These are phyloP conservation scores for Caenorhabditis afra DNA, from an alignment of 2,888 invertebrate genomes.

Conservation along the genomic window DNA sequence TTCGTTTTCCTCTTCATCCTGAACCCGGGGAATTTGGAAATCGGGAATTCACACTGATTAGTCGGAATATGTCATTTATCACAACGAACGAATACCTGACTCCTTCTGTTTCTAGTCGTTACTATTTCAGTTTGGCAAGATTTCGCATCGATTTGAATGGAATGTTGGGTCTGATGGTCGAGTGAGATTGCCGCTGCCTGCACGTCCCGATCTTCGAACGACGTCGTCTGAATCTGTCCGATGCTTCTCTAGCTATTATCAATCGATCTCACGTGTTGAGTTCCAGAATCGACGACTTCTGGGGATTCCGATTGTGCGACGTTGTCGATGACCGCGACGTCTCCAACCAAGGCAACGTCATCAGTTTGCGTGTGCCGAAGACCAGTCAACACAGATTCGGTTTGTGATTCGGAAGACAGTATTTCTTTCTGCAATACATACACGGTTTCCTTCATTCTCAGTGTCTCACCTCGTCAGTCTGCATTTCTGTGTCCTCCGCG, in stretches of 20 bases:
- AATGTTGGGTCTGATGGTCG: conserved; percentile 56
- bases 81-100: conserved; percentile 55
- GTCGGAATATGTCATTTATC: neutral
- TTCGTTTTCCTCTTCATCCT: conserved; percentile 21
- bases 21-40: conserved; percentile 3
- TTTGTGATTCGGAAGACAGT: conserved; percentile 22
- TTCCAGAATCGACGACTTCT: conserved; percentile 21
- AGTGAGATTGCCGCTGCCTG: conserved; percentile 56
- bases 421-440: conserved; percentile 7
- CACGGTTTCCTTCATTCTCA: neutral
- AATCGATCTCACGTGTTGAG: conserved; percentile 28
- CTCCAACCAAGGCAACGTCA: conserved; percentile 4
- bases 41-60: conserved; percentile 14
- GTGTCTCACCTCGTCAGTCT: conserved; percentile 21
- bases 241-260: neutral
- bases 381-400: neutral
- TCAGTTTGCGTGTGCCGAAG: conserved; percentile 38
- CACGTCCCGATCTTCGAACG: conserved; percentile 37
- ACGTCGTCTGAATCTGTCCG: conserved; percentile 11
- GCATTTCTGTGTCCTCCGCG: conserved; percentile 10
- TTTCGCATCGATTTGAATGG: conserved; percentile 54
- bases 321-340: conserved; percentile 6
- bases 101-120: conserved; percentile 59
- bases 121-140: conserved; percentile 61
- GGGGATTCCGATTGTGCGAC: conserved; percentile 23